These are phyloP conservation scores for Hiodon alosoides DNA, from an alignment of 2,113 vertebrate genomes.

Conservation along the genomic window DNA sequence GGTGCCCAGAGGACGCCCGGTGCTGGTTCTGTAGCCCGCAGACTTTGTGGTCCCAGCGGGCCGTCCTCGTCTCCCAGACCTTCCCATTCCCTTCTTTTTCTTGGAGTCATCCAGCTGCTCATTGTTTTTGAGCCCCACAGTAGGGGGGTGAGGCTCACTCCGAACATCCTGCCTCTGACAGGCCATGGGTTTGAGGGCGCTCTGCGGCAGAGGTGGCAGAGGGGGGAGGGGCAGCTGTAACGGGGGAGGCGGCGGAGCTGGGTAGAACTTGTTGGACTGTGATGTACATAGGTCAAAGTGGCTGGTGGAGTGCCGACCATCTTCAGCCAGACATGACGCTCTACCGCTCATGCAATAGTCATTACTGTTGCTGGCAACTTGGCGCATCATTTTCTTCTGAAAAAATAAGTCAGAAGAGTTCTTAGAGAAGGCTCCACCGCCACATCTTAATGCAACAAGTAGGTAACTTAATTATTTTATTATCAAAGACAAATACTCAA, in stretches of 20 bases:
- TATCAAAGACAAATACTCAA: too few relatives aligned
- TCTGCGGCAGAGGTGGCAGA: slow-evolving; percentile 63
- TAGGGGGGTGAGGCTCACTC: slow-evolving; percentile 72
- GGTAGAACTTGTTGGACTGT: slow-evolving; percentile 83
- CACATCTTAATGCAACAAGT: too few relatives aligned
- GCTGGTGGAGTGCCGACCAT: slow-evolving; percentile 76
- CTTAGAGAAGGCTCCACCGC: too few relatives aligned
- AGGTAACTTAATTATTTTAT: too few relatives aligned
- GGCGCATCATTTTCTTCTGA: slow-evolving; percentile 94
- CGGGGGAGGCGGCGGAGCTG: slow-evolving; percentile 70
- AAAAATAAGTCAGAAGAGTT: slow-evolving; percentile 39
- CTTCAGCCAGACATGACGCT: slow-evolving; percentile 76
- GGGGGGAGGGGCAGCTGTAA: slow-evolving; percentile 60
- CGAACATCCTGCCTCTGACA: slow-evolving; percentile 82
- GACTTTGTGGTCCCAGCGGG: slow-evolving; percentile 94
- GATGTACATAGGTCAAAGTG: slow-evolving; percentile 88
- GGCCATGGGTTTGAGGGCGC: slow-evolving; percentile 81
- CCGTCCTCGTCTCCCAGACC: slow-evolving; percentile 87
- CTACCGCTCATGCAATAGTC: slow-evolving; percentile 85
- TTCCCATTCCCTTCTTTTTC: slow-evolving; percentile 88
- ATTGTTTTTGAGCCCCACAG: slow-evolving; percentile 69
- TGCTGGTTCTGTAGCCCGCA: slow-evolving; percentile 95
- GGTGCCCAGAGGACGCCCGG: slow-evolving; percentile 90
- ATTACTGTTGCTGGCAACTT: slow-evolving; percentile 78
- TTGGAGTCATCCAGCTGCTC: slow-evolving; percentile 84